phyloP scores from a whole-genome alignment of 2,888 invertebrate genomes.

The Drosophila fungiperda region DNA sequence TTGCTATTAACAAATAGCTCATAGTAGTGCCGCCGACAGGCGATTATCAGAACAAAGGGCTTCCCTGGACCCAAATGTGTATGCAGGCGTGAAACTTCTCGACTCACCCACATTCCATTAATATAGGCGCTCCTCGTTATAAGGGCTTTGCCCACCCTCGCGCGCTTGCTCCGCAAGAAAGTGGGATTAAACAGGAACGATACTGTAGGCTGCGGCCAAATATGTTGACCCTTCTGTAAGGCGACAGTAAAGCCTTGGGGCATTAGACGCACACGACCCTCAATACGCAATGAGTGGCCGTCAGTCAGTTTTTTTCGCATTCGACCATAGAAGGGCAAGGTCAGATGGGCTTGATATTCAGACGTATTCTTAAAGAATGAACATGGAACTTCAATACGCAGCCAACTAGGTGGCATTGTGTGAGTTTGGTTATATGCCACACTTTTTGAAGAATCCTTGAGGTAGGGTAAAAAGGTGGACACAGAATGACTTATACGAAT shows the following conservation, averaged over 20 bases:
- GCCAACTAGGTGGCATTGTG: constrained; percentile 23
- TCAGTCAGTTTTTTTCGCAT: constrained; percentile 80
- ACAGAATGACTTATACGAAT: constrained; percentile 53
- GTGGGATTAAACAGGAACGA: constrained; percentile 91
- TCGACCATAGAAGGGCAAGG: constrained; percentile 83
- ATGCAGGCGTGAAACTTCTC: constrained; percentile 62
- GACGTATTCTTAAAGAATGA: constrained; percentile 1
- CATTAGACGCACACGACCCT: constrained; percentile 88
- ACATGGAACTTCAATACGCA: constrained; percentile 16
- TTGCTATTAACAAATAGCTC: constrained; percentile 85
- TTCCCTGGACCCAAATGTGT: constrained; percentile 78
- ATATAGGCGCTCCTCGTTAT: constrained; percentile 89
- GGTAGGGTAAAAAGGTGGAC: constrained; percentile 20
- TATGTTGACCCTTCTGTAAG: constrained; percentile 87
- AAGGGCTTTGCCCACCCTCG: constrained; percentile 85
- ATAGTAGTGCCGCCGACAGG: constrained; percentile 63
- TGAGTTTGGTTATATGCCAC: neutral
- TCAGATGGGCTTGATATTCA: constrained; percentile 24
- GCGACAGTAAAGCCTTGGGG: constrained; percentile 91
- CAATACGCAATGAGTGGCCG: constrained; percentile 86
- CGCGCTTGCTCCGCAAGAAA: constrained; percentile 84
- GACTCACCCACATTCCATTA: constrained; percentile 84
- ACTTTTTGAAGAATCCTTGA: neutral
- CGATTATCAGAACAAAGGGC: constrained; percentile 73
- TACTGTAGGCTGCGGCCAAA: constrained; percentile 90